These are phyloP conservation scores for Axis porcinus DNA, from an alignment of 2,113 vertebrate species.

Conservation along the genomic window DNA sequence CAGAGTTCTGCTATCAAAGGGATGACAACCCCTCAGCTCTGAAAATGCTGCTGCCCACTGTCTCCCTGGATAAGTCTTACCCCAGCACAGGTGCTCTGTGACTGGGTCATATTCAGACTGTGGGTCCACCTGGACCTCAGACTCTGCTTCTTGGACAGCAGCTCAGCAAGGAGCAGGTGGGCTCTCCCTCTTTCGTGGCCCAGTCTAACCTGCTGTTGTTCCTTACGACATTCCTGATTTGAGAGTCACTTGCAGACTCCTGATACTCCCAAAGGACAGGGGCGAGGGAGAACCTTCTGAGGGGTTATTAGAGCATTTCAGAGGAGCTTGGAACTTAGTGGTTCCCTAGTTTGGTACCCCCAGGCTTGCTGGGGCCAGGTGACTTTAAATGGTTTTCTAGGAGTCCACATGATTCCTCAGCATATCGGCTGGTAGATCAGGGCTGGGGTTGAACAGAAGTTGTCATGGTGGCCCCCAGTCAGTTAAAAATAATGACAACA, in stretches of 20 bases:
- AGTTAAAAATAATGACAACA: not conserved
- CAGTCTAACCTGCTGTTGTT: not conserved
- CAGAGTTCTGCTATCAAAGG: not conserved
- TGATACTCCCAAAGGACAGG: not conserved
- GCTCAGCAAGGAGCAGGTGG: not conserved
- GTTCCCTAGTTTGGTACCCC: not conserved
- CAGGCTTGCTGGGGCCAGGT: not conserved
- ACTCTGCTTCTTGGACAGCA: not conserved
- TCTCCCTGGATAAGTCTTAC: not conserved
- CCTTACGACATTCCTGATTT: not conserved
- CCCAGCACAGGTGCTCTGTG: not conserved
- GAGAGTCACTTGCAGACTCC: not conserved
- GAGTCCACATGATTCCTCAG: not conserved
- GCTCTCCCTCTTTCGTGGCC: not conserved
- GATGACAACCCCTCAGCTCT: not conserved
- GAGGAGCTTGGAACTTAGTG: not conserved
- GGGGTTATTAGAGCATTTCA: not conserved
- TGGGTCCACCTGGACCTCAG: not conserved
- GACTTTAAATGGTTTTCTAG: not conserved
- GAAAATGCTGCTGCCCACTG: not conserved
- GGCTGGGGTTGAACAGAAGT: not conserved
- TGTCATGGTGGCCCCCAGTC: not conserved
- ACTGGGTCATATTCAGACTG: not conserved
- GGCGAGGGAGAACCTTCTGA: not conserved
- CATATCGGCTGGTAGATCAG: not conserved